Percentiles rank a stretch among this genome's conserved stretches.
Conservation (phyloP, 1,140 invertebrate genomes). For the Stenopsyche tienmushanensis region DNA sequence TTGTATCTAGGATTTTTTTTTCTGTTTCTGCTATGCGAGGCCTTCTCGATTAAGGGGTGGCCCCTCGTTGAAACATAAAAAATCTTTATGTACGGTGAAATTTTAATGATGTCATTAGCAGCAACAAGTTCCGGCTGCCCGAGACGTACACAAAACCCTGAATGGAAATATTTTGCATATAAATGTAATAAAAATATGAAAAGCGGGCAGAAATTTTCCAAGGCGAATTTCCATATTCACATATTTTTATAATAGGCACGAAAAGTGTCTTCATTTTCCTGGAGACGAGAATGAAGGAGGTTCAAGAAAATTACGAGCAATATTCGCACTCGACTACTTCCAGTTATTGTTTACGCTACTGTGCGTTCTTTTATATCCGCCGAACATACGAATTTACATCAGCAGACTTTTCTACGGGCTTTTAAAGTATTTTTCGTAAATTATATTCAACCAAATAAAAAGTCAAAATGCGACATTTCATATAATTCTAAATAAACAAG, state of each 20-base stretch:
- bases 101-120: slow-evolving; percentile 20
- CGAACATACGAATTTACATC: too few relatives aligned
- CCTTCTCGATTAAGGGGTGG: not conserved
- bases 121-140: slow-evolving; percentile 14
- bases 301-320: not conserved
- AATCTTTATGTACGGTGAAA: not conserved
- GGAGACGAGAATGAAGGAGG: not conserved
- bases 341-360: too few relatives aligned
- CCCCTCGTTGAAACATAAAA: not conserved
- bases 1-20: too few relatives aligned
- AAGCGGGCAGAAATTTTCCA: slow-evolving; percentile 13
- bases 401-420: too few relatives aligned
- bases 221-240: slow-evolving; percentile 13
- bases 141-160: slow-evolving; percentile 13
- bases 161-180: slow-evolving; percentile 19
- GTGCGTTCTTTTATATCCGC: too few relatives aligned
- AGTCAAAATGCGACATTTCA: too few relatives aligned
- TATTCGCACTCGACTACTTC: too few relatives aligned
- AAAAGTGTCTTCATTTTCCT: not conserved
- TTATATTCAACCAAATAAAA: too few relatives aligned
- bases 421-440: too few relatives aligned
- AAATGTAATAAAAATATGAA: slow-evolving; percentile 11
- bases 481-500: too few relatives aligned
- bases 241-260: slow-evolving; percentile 10
- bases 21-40: not conserved